Conservation (phyloP, 1,140 invertebrate genomes). For the Drosophila triauraria region DNA sequence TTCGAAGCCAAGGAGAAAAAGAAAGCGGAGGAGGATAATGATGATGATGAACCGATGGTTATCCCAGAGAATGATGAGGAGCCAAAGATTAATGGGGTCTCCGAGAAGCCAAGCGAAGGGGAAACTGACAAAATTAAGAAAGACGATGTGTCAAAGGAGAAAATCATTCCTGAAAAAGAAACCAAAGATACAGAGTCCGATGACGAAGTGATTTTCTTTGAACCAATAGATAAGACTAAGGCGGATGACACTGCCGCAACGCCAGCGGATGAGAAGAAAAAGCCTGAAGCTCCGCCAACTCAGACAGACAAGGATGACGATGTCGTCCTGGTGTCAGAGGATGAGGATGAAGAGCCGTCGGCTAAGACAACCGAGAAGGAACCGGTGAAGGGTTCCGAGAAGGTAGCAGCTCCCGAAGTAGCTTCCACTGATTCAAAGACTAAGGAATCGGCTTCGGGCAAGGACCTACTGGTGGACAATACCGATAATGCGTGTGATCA, state of each 20-base stretch:
- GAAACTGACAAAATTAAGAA: neutral
- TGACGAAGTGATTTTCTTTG: conserved; percentile 77
- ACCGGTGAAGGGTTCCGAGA: conserved; percentile 1
- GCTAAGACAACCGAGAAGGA: neutral
- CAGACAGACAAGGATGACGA: conserved; percentile 46
- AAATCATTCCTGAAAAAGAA: neutral
- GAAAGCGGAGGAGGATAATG: neutral
- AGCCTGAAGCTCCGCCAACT: neutral
- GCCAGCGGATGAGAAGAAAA: neutral
- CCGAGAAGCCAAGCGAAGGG: neutral
- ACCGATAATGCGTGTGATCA: conserved; percentile 82
- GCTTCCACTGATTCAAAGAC: conserved; percentile 25
- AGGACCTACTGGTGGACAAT: conserved; percentile 61
- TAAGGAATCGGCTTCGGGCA: conserved; percentile 31
- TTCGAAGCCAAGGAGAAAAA: neutral
- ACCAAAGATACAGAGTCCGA: conserved; percentile 62
- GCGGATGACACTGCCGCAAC: neutral
- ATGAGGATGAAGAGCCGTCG: conserved; percentile 54
- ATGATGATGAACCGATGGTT: neutral
- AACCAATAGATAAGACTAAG: conserved; percentile 50
- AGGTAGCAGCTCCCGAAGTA: neutral
- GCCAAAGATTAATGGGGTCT: conserved; percentile 15
- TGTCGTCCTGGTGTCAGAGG: conserved; percentile 64
- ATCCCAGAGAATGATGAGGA: neutral
- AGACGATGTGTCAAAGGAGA: neutral